These are phyloP conservation scores for Echinops telfairi DNA, from an alignment of 2,113 vertebrate species.

Conservation along the genomic window DNA sequence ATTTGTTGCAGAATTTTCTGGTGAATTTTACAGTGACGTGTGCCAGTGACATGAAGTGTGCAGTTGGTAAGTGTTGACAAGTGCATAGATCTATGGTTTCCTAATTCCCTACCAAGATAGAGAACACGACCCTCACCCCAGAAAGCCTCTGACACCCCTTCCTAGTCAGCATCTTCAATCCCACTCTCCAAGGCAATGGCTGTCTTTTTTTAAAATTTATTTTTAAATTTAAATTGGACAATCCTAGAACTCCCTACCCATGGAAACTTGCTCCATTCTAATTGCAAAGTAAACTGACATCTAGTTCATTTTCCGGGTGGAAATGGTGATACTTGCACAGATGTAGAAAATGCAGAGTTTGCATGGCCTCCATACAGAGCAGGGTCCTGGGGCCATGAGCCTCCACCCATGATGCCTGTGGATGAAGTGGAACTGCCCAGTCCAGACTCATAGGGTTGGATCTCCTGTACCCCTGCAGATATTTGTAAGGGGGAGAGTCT, in stretches of 20 bases:
- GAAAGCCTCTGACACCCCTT: not conserved
- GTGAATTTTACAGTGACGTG: slow-evolving; percentile 1
- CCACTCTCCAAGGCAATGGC: not conserved
- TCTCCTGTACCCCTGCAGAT: not conserved
- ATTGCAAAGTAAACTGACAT: not conserved
- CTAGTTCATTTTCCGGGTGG: not conserved
- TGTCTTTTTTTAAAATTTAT: not conserved
- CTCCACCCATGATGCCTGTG: too few relatives aligned
- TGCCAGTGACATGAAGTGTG: not conserved
- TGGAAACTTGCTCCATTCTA: not conserved
- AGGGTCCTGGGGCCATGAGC: not conserved
- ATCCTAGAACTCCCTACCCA: not conserved
- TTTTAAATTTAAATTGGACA: not conserved
- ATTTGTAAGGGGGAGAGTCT: not conserved
- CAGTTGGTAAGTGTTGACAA: slow-evolving; percentile 10
- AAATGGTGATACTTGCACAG: not conserved
- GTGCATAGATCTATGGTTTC: not conserved
- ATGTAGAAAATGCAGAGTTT: not conserved
- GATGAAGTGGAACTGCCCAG: not conserved
- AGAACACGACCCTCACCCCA: not conserved
- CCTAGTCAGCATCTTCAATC: not conserved
- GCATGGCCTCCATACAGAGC: not conserved
- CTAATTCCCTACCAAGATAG: not conserved
- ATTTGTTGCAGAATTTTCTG: slow-evolving; percentile 43
- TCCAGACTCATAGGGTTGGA: not conserved